phyloP scores from a whole-genome alignment of 2,797 vertebrate species.

The Eospalax fontanierii region DNA sequence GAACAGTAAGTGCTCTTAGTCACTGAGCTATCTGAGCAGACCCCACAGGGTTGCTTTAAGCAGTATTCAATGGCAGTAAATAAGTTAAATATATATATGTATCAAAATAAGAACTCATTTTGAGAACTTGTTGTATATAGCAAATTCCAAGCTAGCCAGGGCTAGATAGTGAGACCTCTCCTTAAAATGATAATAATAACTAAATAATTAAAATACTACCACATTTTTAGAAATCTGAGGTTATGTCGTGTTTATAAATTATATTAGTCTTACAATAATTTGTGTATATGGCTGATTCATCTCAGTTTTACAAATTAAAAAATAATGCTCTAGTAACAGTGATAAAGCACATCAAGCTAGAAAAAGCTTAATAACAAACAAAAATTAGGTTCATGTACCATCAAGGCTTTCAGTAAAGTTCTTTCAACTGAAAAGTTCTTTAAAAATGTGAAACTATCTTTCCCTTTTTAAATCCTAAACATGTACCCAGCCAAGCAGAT shows the following conservation, averaged over 20 bases:
- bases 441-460: background rate
- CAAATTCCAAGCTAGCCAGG: too few relatives aligned
- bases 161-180: too few relatives aligned
- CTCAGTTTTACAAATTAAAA: conserved; percentile 32
- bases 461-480: conserved; percentile 57
- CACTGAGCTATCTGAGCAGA: too few relatives aligned
- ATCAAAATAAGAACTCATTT: background rate
- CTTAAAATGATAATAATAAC: too few relatives aligned
- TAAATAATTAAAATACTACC: conserved; percentile 15
- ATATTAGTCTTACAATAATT: too few relatives aligned
- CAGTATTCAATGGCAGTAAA: background rate
- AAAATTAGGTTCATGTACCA: conserved; percentile 4
- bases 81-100: background rate
- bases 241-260: conserved; percentile 11
- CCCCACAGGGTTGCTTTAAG: background rate
- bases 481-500: background rate
- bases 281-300: conserved; percentile 34
- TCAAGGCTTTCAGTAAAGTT: conserved; percentile 38
- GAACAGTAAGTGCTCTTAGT: too few relatives aligned
- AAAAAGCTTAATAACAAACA: conserved; percentile 15
- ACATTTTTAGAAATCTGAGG: conserved; percentile 44
- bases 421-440: conserved; percentile 43
- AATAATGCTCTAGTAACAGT: background rate
- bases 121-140: too few relatives aligned
- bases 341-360: conserved; percentile 12